These are phyloP conservation scores for Aphelocoma californica DNA, from an alignment of 2,797 vertebrate genomes.

Conservation along the genomic window DNA sequence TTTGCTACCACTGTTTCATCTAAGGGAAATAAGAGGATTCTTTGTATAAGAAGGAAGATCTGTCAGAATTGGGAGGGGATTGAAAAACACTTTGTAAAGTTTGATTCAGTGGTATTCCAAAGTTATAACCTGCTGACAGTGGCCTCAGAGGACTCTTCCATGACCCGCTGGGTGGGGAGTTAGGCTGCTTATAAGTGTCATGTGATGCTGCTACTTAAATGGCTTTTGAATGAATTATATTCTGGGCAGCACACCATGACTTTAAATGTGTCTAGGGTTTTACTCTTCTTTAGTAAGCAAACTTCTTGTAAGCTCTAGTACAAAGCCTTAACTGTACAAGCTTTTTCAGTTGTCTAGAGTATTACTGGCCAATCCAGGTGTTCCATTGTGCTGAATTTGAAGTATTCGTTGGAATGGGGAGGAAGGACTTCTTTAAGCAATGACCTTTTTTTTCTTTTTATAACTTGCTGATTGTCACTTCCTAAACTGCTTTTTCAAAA, in stretches of 20 bases:
- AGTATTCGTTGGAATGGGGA: neutral
- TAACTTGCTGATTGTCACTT: neutral
- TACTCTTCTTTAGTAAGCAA: neutral
- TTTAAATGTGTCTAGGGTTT: neutral
- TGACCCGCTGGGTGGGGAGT: neutral
- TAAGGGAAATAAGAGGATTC: neutral
- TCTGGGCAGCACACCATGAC: neutral
- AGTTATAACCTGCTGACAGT: neutral
- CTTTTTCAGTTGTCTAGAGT: neutral
- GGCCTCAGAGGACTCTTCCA: neutral
- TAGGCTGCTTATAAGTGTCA: neutral
- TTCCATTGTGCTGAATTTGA: neutral
- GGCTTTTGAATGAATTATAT: neutral
- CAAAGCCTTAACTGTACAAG: neutral
- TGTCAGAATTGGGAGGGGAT: neutral
- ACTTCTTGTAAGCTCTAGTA: neutral
- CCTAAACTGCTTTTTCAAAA: constrained; percentile 22
- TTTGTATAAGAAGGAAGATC: neutral
- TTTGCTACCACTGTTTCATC: neutral
- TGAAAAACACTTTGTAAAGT: neutral
- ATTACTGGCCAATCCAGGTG: neutral
- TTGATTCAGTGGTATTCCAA: neutral
- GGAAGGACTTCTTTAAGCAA: neutral
- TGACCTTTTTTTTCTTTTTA: neutral
- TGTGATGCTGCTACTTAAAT: neutral